phyloP scores from a whole-genome alignment of 2,113 vertebrate species.

The Rhinogobius similis region DNA sequence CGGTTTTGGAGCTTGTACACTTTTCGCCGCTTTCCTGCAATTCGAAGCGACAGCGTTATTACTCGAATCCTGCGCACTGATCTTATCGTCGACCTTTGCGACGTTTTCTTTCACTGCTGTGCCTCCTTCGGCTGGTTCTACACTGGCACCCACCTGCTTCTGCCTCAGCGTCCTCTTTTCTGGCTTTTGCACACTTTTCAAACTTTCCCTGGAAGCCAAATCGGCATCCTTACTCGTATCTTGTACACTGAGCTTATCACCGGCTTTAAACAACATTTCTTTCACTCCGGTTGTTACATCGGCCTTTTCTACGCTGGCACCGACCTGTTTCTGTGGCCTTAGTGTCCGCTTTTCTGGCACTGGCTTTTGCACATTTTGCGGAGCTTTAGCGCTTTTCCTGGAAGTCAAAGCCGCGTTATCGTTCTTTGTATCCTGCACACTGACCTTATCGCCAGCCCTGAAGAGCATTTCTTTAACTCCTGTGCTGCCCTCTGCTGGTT shows the following conservation, averaged over 20 bases:
- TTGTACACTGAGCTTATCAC: not conserved
- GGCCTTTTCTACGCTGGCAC: not conserved
- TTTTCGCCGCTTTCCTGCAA: not conserved
- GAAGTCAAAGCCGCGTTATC: not conserved
- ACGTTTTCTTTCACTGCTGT: not conserved
- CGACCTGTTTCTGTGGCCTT: conserved; percentile 7
- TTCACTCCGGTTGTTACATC: not conserved
- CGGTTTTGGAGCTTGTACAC: conserved; percentile 13
- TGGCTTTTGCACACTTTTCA: not conserved
- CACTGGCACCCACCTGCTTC: not conserved
- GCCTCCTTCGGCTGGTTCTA: not conserved
- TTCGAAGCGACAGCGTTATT: not conserved
- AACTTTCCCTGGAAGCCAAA: not conserved
- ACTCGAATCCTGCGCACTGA: not conserved
- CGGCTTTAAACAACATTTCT: not conserved
- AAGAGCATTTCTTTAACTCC: conserved; percentile 1
- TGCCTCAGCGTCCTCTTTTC: not conserved
- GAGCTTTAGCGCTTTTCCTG: not conserved
- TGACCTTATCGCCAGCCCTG: not conserved
- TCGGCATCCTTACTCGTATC: not conserved
- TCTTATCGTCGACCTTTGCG: not conserved
- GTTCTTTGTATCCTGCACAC: not conserved
- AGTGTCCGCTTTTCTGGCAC: not conserved
- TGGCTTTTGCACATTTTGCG: conserved; percentile 12
- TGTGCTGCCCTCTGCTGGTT: not conserved